phyloP scores from a whole-genome alignment of 1,140 invertebrate genomes.

The Euura lappo region DNA sequence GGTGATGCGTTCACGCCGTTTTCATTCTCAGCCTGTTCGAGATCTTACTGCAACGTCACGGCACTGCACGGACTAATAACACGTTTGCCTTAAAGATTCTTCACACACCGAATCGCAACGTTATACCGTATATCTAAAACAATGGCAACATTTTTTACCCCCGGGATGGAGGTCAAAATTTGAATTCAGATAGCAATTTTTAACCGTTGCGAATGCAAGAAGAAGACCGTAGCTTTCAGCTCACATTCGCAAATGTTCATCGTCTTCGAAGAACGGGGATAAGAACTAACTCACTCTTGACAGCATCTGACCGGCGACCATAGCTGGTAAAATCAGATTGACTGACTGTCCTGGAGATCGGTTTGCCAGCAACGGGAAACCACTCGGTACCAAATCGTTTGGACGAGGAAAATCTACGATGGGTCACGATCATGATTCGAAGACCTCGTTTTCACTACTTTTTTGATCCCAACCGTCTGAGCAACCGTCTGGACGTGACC shows the following conservation, averaged over 20 bases:
- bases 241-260: too few species aligned
- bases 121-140: neutral
- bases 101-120: neutral
- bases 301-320: neutral
- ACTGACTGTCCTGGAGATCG: neutral
- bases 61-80: neutral
- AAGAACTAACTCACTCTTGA: slow-evolving; percentile 1
- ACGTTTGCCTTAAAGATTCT: neutral
- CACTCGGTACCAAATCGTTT: neutral
- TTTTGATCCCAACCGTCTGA: neutral
- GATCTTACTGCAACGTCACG: neutral
- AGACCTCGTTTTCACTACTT: neutral
- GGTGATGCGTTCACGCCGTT: neutral
- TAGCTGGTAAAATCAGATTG: neutral
- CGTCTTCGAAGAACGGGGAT: too few species aligned
- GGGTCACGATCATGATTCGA: neutral
- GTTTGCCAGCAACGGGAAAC: neutral
- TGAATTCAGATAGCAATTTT: neutral
- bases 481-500: neutral
- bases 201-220: too few species aligned
- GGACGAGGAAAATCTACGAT: neutral
- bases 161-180: neutral
- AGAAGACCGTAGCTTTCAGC: too few species aligned
- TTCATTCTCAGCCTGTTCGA: neutral
- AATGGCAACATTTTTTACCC: neutral